Evolutionary conservation across 2,113 vertebrate genomes (phyloP), one percentile per base, ranked within the genome.

Genomic region (Rhodinocichla rosea): DNA sequence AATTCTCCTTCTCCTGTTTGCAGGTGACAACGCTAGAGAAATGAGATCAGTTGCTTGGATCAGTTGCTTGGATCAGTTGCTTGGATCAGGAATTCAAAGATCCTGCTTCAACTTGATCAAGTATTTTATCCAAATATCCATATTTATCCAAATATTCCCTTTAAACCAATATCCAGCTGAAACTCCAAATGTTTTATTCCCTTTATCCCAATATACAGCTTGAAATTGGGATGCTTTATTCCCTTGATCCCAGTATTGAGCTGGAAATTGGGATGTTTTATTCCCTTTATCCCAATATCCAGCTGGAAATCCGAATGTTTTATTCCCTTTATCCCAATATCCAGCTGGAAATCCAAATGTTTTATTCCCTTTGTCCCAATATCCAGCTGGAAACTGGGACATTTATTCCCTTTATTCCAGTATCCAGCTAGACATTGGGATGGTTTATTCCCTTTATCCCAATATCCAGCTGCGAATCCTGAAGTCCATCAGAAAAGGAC

Each of bases 251-350:
- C 16, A 56, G 18, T 10, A 45, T 45, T 8, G 45, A 28, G 2
- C 18, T 49, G 24, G 0, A 68, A 69, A 15, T 8, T 3, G 0
- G 2, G 4, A 10, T 13, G 9, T 2, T 27, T 73, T 11, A 15
- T 45, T 56, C 33, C 6, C 8, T 18, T 47, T 23, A 23, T 59
- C 26, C 33, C 19, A 37, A 19, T 10, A 32, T 18, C 19, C 33
- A 35, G 3, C 10, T 35, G 14, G 0, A 35, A 75, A 17, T 6
- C 1, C 0, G 0, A 1, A 24, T 13, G 2, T 3, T 73, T 15
- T 33, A 26, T 55, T 33, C 50, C 7, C 30, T 71, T 39, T 19
- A 53, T 33, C 15, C 50, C 37, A 53, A 14, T 10, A 40, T 33
- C 8, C 50, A 53, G 5, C 11, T 40, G 11, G 1, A 53, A 53